phyloP scores from a whole-genome alignment of 2,888 invertebrate species.

The Meganola albula region DNA sequence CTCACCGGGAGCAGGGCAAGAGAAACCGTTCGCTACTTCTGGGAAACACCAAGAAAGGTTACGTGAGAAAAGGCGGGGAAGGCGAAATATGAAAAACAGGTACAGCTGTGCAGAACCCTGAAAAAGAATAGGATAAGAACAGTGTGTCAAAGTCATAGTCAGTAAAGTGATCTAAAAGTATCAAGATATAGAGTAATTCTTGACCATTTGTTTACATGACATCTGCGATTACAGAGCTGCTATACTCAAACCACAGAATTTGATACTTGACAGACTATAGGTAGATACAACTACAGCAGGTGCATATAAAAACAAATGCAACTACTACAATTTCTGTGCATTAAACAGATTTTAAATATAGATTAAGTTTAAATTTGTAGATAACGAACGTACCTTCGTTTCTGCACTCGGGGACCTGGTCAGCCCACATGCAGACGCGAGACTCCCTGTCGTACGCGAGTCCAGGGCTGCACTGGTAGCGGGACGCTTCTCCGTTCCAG shows the following conservation, averaged over 20 bases:
- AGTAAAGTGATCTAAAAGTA: neutral
- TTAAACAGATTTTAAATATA: no score
- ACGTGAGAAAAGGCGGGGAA: constrained; percentile 50
- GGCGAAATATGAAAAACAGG: constrained; percentile 44
- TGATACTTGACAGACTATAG: neutral
- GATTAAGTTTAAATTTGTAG: constrained; percentile 2
- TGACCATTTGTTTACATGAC: constrained; percentile 4
- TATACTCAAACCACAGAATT: neutral
- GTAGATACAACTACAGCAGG: neutral
- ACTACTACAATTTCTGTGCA: neutral
- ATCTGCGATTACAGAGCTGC: constrained; percentile 11
- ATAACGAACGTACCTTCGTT: constrained; percentile 82
- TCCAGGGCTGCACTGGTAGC: constrained; percentile 96
- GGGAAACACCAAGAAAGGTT: constrained; percentile 57
- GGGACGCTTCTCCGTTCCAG: constrained; percentile 96
- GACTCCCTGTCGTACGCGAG: constrained; percentile 95
- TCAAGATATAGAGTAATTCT: neutral
- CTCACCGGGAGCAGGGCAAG: constrained; percentile 90
- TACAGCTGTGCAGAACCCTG: constrained; percentile 31
- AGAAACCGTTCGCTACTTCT: constrained; percentile 95
- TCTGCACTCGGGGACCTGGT: constrained; percentile 95
- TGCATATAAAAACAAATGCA: neutral
- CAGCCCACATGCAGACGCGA: constrained; percentile 97
- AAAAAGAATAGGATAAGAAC: constrained; percentile 24
- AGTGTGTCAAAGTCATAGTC: constrained; percentile 7